Base-by-base conservation (phyloP, 2,797 vertebrate species). In the Rhinella marina region DNA sequence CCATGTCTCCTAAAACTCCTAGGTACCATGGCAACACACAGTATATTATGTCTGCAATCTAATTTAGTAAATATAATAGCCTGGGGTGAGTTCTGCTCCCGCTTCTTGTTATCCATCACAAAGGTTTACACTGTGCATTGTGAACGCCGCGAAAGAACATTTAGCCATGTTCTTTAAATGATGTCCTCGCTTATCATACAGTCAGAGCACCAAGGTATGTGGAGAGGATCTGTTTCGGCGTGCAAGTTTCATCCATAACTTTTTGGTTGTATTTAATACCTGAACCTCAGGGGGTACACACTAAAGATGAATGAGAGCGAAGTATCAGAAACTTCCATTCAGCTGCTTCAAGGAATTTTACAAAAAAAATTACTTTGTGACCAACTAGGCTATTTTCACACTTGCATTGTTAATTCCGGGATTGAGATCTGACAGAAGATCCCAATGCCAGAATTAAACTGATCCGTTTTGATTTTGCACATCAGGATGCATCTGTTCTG, bases 61-160 rank as follows among this genome's bases (percentile, higher is more conserved):
- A 79, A 86, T 86, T 86, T 81, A 11, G 61, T 86, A 86, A 86
- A 86, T 80, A 80, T 80, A 80, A 86, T 80, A 50, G 61, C 85
- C 77, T 68, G 64, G 62, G 52, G 62, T 32, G 76, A 81, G 77
- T 70, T 68, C 57, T 56, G 25, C 62, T 70, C 76, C 77, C 62
- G 23, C 62, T 68, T 83, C 62, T 70, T 27, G 25, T 52, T 83
- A 70, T 82, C 32, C 81, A 83, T 83, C 81, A 70, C 21, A 8
- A 70, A 83, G 25, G 50, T 72, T 64, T 68, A 29, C 32, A 50
- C 61, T 64, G 57, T 19, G 7, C 57, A 81, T 19, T n/a, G 21
- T 41, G 78, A 80, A 21, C 27, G 32, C 27, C 23, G 78, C 8
- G 21, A 59, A 57, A 61, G 41, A 73, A 73, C 72, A 61, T 61